A percentile compares a stretch with the other conserved stretches of the same genome.
These are phyloP conservation scores for Acrocephalus scirpaceus DNA, from an alignment of 2,797 vertebrate genomes.

Conservation along the genomic window DNA sequence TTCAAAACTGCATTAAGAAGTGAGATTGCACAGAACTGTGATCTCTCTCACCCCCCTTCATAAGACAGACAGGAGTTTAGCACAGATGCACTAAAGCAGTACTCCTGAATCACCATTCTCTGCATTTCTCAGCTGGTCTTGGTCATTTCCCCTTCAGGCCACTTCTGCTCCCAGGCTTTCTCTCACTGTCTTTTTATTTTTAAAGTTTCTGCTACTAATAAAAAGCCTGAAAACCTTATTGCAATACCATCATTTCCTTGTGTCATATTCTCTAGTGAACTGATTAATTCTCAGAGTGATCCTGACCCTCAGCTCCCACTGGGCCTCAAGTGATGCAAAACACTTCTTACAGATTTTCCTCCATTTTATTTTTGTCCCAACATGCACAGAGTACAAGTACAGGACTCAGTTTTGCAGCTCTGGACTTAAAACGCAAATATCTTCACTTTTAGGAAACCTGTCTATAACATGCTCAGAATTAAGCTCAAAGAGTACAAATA, in stretches of 20 bases:
- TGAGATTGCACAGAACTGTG: not conserved
- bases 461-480: not conserved
- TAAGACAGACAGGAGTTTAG: not conserved
- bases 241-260: not conserved
- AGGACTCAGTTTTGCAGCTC: slow-evolving; percentile 6
- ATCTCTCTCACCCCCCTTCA: not conserved
- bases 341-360: not conserved
- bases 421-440: slow-evolving; percentile 9
- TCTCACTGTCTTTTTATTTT: not conserved
- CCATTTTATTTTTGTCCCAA: slow-evolving; percentile 41
- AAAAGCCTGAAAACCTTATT: not conserved
- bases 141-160: not conserved
- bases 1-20: not conserved
- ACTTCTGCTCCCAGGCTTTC: not conserved
- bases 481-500: not conserved
- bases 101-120: not conserved
- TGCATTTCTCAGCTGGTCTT: not conserved
- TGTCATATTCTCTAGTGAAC: slow-evolving; percentile 7
- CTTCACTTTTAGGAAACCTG: not conserved
- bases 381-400: not conserved
- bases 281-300: slow-evolving; percentile 4
- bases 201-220: slow-evolving; percentile 21
- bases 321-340: slow-evolving; percentile 37
- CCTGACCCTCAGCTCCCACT: slow-evolving; percentile 13
- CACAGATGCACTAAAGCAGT: not conserved